A percentile compares a stretch with the other conserved stretches of the same genome.
These are phyloP conservation scores for Galleria mellonella DNA, from an alignment of 1,140 invertebrate species.

Conservation along the genomic window DNA sequence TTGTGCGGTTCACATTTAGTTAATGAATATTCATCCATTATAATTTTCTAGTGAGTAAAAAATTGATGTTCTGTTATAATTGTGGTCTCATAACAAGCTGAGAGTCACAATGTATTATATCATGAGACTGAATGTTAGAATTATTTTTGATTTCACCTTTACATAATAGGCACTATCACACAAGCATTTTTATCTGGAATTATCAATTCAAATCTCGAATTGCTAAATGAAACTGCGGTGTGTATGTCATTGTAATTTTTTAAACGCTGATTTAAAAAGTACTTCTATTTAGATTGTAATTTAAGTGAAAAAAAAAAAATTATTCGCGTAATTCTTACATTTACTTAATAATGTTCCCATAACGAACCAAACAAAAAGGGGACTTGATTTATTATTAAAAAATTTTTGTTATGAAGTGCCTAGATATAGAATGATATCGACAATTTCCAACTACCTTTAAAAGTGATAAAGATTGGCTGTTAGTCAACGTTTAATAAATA, in stretches of 20 bases:
- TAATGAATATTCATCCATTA: too few species aligned
- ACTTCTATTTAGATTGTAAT: constrained; percentile 31
- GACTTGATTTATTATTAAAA: constrained; percentile 7
- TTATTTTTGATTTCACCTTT: background rate
- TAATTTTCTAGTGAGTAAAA: constrained; percentile 24
- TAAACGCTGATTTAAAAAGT: constrained; percentile 17
- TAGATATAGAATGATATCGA: constrained; percentile 23
- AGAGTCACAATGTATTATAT: constrained; percentile 12
- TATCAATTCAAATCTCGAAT: background rate
- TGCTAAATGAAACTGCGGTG: constrained; percentile 20
- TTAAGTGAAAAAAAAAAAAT: constrained; percentile 28
- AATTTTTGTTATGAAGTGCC: constrained; percentile 29
- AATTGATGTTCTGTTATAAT: constrained; percentile 10
- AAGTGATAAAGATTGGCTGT: constrained; percentile 24
- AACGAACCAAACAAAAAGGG: background rate
- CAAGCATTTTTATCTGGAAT: too few species aligned
- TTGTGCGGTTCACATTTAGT: too few species aligned
- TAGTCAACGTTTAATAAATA: constrained; percentile 30
- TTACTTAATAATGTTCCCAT: constrained; percentile 3
- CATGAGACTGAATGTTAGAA: constrained; percentile 14
- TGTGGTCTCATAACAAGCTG: constrained; percentile 16
- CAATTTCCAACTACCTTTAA: constrained; percentile 12
- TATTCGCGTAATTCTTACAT: constrained; percentile 11
- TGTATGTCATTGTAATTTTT: background rate
- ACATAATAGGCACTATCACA: too few species aligned